phyloP scores from a whole-genome alignment of 2,888 invertebrate genomes.

The Limenitis camilla region DNA sequence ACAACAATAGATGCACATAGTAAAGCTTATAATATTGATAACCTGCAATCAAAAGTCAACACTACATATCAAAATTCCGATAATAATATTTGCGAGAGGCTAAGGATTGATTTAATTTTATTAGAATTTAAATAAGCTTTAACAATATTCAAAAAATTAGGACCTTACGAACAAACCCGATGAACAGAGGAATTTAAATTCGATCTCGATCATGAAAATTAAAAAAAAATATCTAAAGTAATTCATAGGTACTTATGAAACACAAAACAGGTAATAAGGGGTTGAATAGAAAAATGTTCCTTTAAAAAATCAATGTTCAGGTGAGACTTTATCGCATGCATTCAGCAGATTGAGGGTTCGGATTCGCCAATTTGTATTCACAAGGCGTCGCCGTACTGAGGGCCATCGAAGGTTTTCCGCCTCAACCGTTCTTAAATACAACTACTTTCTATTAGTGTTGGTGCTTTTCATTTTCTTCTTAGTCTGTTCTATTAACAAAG shows the following conservation, averaged over 20 bases:
- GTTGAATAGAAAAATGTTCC: constrained; percentile 28
- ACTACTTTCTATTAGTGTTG: constrained; percentile 49
- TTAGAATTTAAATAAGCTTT: too few species aligned
- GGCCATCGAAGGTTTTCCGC: constrained; percentile 40
- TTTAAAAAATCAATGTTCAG: constrained; percentile 55
- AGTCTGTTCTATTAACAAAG: constrained; percentile 7
- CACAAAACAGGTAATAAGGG: constrained; percentile 22
- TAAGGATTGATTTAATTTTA: too few species aligned
- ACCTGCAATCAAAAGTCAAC: too few species aligned
- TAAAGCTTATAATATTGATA: too few species aligned
- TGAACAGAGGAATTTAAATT: too few species aligned
- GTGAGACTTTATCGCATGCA: constrained; percentile 48
- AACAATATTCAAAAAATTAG: too few species aligned
- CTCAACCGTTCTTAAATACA: constrained; percentile 48
- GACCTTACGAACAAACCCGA: too few species aligned
- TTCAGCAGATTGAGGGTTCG: constrained; percentile 59
- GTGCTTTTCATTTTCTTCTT: constrained; percentile 26
- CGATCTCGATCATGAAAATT: too few species aligned
- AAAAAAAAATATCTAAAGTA: too few species aligned
- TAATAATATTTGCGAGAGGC: too few species aligned
- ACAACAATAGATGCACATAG: too few species aligned
- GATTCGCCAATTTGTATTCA: constrained; percentile 63
- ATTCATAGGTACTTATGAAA: neutral
- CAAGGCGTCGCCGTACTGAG: constrained; percentile 31
- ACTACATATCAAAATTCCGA: too few species aligned